These are phyloP conservation scores for Chrysotoxum bicinctum DNA, from an alignment of 2,888 invertebrate genomes.

Conservation along the genomic window DNA sequence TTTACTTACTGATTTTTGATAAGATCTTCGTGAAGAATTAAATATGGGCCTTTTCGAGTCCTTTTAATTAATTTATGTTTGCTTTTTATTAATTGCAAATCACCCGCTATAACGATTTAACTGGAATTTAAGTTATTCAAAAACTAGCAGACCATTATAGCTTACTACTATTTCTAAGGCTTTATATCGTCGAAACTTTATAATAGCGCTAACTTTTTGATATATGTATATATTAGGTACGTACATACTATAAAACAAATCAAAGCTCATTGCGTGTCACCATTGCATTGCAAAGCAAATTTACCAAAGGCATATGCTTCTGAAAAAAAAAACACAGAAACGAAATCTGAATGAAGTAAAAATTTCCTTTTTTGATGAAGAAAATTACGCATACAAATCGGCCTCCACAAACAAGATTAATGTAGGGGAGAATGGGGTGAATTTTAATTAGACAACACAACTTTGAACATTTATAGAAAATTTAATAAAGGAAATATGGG, in stretches of 20 bases:
- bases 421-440: not conserved
- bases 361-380: slow-evolving; percentile 23
- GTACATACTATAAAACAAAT: not conserved
- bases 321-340: not conserved
- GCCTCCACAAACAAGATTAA: slow-evolving; percentile 18
- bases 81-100: slow-evolving; percentile 39
- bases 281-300: slow-evolving; percentile 42
- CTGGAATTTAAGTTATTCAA: not conserved
- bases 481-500: too few species aligned
- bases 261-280: slow-evolving; percentile 58
- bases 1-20: not conserved
- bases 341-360: not conserved
- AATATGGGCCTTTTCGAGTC: not conserved
- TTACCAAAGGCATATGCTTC: not conserved
- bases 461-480: too few species aligned
- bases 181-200: too few species aligned
- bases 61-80: slow-evolving; percentile 43
- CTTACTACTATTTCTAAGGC: too few species aligned
- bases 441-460: too few species aligned
- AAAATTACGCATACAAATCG: slow-evolving; percentile 58
- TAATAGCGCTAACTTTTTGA: too few species aligned
- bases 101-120: slow-evolving; percentile 32
- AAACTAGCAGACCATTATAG: not conserved
- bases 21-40: not conserved
- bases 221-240: too few species aligned